Evolutionary conservation across 2,888 invertebrate genomes (phyloP).

Genomic region (Drosophila helvetica): DNA sequence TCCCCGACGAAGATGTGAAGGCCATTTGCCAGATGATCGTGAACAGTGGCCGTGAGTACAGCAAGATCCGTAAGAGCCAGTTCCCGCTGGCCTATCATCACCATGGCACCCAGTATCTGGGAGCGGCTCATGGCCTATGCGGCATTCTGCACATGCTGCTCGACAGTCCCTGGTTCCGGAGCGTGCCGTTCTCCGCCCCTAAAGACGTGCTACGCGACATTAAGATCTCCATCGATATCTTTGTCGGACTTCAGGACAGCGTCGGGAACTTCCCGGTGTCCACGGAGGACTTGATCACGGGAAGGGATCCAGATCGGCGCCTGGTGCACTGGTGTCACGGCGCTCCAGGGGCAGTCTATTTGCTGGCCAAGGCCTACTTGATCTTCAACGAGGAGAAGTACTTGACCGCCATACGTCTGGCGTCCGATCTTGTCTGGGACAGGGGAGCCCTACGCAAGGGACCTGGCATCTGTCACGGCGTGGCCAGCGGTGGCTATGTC

Average conservation of each 20-base stretch:
- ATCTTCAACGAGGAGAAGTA: conserved; percentile 90
- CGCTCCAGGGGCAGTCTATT: conserved; percentile 91
- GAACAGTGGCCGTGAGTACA: conserved; percentile 89
- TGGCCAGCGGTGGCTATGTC: conserved; percentile 92
- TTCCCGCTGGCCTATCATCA: conserved; percentile 91
- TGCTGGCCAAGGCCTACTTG: conserved; percentile 91
- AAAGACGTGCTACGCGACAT: conserved; percentile 85
- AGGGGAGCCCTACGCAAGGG: conserved; percentile 93
- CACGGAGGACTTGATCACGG: conserved; percentile 86
- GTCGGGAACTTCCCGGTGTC: conserved; percentile 92
- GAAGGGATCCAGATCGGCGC: conserved; percentile 86
- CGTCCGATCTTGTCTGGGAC: conserved; percentile 92
- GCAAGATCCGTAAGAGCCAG: conserved; percentile 85
- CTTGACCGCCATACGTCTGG: conserved; percentile 87
- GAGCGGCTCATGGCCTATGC: conserved; percentile 88
- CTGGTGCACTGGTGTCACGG: conserved; percentile 97
- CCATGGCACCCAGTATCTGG: conserved; percentile 84
- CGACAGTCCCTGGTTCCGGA: conserved; percentile 85
- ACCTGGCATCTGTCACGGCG: conserved; percentile 95
- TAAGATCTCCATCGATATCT: conserved; percentile 88
- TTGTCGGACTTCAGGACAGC: conserved; percentile 85
- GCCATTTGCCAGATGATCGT: conserved; percentile 89
- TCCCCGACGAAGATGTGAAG: conserved; percentile 85
- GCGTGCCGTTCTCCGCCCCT: conserved; percentile 69
- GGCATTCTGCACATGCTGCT: conserved; percentile 88